A percentile compares a stretch with the other conserved stretches of the same genome.
Conservation (phyloP, 2,888 invertebrate genomes). For the Steinernema scapterisci region DNA sequence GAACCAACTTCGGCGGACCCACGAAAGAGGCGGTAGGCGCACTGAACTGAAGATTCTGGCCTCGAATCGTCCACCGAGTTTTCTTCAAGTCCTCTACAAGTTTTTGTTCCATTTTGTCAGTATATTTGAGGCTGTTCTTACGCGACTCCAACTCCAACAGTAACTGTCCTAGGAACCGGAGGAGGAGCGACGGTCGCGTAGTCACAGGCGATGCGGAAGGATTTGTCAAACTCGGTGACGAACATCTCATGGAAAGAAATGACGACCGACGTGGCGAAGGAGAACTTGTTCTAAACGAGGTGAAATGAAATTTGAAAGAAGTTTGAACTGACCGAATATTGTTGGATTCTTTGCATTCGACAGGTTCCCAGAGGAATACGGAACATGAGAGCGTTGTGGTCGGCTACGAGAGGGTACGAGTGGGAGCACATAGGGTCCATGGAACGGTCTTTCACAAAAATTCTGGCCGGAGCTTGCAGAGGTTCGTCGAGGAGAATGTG, state of each 20-base stretch:
- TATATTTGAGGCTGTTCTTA: neutral
- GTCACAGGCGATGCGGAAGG: slow-evolving; percentile 36
- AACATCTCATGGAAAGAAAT: slow-evolving; percentile 36
- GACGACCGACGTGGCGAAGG: slow-evolving; percentile 35
- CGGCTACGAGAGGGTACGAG: slow-evolving; percentile 11
- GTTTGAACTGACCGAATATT: slow-evolving; percentile 10
- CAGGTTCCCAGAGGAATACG: slow-evolving; percentile 35
- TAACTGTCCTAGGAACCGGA: slow-evolving; percentile 24
- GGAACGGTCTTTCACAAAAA: slow-evolving; percentile 36
- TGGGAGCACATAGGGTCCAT: slow-evolving; percentile 34
- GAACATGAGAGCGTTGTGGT: slow-evolving; percentile 37
- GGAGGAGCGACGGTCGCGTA: slow-evolving; percentile 32
- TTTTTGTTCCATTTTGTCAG: neutral
- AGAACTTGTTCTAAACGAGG: slow-evolving; percentile 30
- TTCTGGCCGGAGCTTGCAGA: slow-evolving; percentile 12
- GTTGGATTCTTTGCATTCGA: slow-evolving; percentile 36
- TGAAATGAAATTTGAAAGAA: too few relatives aligned
- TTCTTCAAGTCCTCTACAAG: slow-evolving; percentile 35
- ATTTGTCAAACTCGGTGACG: slow-evolving; percentile 25
- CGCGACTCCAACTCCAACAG: slow-evolving; percentile 34
- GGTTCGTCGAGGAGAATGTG: slow-evolving; percentile 33
- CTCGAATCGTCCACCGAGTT: slow-evolving; percentile 29
- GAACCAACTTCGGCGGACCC: neutral
- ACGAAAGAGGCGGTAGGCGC: slow-evolving; percentile 31
- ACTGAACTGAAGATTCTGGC: slow-evolving; percentile 32